A percentile compares a stretch with the other conserved stretches of the same genome.
phyloP scores from a whole-genome alignment of 2,113 vertebrate genomes.

The Brienomyrus longianalis region DNA sequence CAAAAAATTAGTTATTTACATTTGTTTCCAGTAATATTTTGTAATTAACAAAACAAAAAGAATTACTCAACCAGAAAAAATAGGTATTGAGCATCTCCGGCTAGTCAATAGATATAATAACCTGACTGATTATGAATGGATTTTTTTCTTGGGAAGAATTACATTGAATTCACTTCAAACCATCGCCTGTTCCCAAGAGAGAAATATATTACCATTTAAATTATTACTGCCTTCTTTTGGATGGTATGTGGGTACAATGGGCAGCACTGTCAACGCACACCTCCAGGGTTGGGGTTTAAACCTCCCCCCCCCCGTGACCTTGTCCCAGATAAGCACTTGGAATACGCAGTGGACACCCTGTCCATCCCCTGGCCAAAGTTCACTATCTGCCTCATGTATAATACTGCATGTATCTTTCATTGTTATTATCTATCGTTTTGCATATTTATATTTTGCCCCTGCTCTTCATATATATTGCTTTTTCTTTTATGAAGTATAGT shows the following conservation, averaged over 20 bases:
- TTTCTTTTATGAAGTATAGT: too few relatives aligned
- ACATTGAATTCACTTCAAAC: background rate
- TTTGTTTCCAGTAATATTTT: background rate
- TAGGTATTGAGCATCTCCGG: background rate
- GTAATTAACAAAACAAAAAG: background rate
- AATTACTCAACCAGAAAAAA: background rate
- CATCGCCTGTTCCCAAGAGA: background rate
- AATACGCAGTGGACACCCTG: background rate
- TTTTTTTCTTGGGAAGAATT: background rate
- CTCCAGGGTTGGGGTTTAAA: background rate
- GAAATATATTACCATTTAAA: background rate
- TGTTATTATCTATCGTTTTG: background rate
- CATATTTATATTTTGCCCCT: too few relatives aligned
- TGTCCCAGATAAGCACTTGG: background rate
- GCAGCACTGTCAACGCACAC: background rate
- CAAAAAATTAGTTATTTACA: background rate
- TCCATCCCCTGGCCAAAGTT: background rate
- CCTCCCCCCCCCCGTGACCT: background rate
- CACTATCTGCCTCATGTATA: background rate
- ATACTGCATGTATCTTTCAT: background rate
- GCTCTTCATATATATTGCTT: too few relatives aligned
- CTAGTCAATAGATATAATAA: background rate
- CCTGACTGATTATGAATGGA: background rate
- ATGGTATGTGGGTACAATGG: background rate
- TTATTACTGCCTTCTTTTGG: background rate